These are phyloP conservation scores for Pyrocoelia pectoralis DNA, from an alignment of 2,888 invertebrate species.

Conservation along the genomic window DNA sequence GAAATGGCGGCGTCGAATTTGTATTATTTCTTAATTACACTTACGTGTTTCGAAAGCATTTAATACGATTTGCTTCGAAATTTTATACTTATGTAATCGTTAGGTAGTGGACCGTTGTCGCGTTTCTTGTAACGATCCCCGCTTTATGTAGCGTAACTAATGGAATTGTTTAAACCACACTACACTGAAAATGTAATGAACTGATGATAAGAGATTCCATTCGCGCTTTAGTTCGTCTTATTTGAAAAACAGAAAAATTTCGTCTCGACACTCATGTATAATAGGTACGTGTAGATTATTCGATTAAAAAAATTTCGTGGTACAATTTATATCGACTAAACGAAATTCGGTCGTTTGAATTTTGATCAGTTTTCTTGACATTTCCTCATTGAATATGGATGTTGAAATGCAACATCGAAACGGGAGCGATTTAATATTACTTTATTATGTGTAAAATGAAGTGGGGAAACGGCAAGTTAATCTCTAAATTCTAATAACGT, in stretches of 20 bases:
- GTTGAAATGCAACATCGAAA: not conserved
- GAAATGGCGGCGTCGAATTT: too few relatives aligned
- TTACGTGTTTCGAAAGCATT: not conserved
- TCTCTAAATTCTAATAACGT: not conserved
- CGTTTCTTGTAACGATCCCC: conserved; percentile 42
- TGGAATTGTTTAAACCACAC: conserved; percentile 55
- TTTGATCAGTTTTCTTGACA: not conserved
- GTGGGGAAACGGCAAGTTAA: not conserved
- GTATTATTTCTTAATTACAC: not conserved
- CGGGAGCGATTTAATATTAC: not conserved
- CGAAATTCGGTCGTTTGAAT: not conserved
- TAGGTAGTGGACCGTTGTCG: conserved; percentile 18
- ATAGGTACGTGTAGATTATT: not conserved
- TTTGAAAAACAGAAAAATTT: not conserved
- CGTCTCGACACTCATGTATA: too few relatives aligned
- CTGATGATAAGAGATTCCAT: conserved; percentile 45
- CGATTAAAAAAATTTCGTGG: not conserved
- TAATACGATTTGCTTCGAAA: conserved; percentile 12
- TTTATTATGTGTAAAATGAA: not conserved
- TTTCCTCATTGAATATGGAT: not conserved
- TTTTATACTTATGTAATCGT: conserved; percentile 14
- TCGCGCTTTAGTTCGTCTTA: not conserved
- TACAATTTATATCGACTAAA: not conserved
- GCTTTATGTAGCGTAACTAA: conserved; percentile 54
- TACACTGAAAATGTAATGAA: conserved; percentile 55